Evolutionary conservation across 1,140 invertebrate genomes (phyloP).

Genomic region (Drosophila bifasciata): DNA sequence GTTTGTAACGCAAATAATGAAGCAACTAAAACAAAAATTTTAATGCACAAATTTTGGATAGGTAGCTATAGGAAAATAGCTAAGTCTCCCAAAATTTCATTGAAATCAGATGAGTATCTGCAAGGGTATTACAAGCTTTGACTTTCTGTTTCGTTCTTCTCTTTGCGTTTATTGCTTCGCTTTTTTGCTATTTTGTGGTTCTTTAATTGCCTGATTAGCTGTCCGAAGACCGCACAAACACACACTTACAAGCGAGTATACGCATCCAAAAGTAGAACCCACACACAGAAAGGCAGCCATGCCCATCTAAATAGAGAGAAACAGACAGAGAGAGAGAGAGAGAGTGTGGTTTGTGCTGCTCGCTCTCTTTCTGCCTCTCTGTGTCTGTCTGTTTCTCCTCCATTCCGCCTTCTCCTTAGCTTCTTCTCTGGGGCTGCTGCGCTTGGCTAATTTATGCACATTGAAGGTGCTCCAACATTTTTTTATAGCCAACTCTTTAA

Average conservation of each 20-base stretch:
- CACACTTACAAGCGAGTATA: constrained; percentile 1
- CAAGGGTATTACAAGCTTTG: not conserved
- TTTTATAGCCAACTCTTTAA: constrained; percentile 19
- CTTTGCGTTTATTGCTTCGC: constrained; percentile 30
- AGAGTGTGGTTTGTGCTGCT: constrained; percentile 6
- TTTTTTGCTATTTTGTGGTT: constrained; percentile 34
- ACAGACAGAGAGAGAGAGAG: constrained; percentile 23
- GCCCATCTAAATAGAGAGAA: constrained; percentile 33
- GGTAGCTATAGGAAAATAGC: no score
- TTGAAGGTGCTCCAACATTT: constrained; percentile 27
- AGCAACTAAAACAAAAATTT: not conserved
- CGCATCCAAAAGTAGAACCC: constrained; percentile 34
- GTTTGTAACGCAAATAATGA: no score
- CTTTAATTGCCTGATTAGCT: constrained; percentile 58
- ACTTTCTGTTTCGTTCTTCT: constrained; percentile 12
- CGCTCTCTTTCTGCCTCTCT: constrained; percentile 26
- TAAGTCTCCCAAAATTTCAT: no score
- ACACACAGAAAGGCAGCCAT: constrained; percentile 47
- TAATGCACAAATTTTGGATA: not conserved
- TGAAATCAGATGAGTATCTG: no score
- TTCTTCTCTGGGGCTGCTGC: constrained; percentile 32
- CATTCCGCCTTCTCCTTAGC: constrained; percentile 43
- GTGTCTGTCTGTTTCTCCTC: constrained; percentile 38
- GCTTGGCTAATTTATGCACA: constrained; percentile 49
- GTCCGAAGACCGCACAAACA: constrained; percentile 26